phyloP scores from a whole-genome alignment of 2,113 vertebrate genomes.

The Candoia aspera region DNA sequence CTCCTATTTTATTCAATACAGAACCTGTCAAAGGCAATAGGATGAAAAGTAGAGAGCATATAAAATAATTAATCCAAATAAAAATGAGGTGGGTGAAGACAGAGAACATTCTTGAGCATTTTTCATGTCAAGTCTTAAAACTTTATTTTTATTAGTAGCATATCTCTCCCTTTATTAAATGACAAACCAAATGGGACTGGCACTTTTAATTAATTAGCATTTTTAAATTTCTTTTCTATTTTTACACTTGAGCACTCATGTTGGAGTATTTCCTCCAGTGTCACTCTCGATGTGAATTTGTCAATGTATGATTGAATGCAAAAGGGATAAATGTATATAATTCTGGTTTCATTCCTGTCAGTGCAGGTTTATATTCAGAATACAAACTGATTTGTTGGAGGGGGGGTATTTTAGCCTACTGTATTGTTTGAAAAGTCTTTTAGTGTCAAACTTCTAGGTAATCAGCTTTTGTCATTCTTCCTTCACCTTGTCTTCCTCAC shows the following conservation, averaged over 20 bases:
- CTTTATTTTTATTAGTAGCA: neutral
- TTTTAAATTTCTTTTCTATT: neutral
- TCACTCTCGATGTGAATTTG: neutral
- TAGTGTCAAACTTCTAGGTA: neutral
- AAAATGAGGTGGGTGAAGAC: neutral
- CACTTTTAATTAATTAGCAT: neutral
- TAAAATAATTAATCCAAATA: neutral
- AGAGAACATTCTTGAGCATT: neutral
- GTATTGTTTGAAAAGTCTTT: neutral
- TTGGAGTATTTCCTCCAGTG: neutral
- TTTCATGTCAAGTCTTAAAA: slow-evolving; percentile 11
- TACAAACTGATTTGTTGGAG: neutral
- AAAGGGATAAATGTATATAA: neutral
- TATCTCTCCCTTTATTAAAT: neutral
- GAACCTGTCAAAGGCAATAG: neutral
- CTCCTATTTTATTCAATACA: neutral
- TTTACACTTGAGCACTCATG: neutral
- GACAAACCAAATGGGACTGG: neutral
- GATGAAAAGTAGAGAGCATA: neutral
- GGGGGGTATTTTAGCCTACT: neutral
- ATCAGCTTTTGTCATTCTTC: neutral
- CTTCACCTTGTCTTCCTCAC: neutral
- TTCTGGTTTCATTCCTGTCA: neutral
- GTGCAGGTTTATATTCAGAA: slow-evolving; percentile 1
- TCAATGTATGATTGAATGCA: neutral